These are phyloP conservation scores for Meiosimyza platycephala DNA, from an alignment of 2,888 invertebrate species.

Conservation along the genomic window DNA sequence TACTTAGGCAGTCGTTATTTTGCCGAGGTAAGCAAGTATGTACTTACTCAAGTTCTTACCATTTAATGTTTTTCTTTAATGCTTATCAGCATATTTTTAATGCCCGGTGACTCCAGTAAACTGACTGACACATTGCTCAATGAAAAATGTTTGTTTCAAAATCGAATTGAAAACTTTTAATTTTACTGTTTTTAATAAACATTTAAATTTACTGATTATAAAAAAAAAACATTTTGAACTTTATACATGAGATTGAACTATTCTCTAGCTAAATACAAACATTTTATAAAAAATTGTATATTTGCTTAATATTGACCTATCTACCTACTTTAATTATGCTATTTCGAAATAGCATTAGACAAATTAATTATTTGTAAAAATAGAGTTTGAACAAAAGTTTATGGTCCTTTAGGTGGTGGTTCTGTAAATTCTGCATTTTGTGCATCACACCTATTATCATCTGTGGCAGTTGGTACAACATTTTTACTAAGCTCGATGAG, in stretches of 20 bases:
- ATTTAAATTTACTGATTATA: neutral
- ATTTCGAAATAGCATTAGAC: too few species aligned
- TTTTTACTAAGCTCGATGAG: slow-evolving; percentile 69
- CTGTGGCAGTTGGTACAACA: slow-evolving; percentile 70
- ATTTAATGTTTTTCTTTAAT: too few species aligned
- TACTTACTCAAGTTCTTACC: too few species aligned
- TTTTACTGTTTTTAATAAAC: neutral
- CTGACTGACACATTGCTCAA: too few species aligned
- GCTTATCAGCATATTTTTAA: too few species aligned
- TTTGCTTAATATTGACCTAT: too few species aligned
- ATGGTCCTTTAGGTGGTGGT: slow-evolving; percentile 68
- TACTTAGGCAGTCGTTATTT: too few species aligned
- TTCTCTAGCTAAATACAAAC: neutral
- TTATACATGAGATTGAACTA: too few species aligned
- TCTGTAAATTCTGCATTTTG: slow-evolving; percentile 70
- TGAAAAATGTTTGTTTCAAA: neutral
- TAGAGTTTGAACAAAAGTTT: slow-evolving; percentile 33
- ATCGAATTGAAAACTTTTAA: neutral
- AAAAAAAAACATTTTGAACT: neutral
- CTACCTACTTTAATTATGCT: too few species aligned
- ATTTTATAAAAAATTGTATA: too few species aligned
- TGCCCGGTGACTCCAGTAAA: too few species aligned
- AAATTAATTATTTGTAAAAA: slow-evolving; percentile 13
- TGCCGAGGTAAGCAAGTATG: too few species aligned
- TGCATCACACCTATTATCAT: slow-evolving; percentile 70